Base-by-base conservation (phyloP, 2,888 invertebrate genomes). In the Oxycera nigricornis region DNA sequence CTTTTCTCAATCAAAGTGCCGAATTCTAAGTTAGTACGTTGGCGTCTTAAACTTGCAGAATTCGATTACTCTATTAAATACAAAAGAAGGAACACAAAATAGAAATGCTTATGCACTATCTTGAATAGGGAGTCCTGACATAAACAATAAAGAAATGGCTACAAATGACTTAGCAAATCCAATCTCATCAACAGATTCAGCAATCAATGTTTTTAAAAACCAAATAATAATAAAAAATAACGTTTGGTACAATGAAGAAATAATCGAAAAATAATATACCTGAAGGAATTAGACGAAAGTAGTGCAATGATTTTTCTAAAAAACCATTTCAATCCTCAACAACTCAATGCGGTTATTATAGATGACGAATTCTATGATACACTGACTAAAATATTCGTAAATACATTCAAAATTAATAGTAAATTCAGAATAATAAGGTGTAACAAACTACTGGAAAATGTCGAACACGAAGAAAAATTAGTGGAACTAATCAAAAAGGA, bases 121-220 rank as follows among this genome's bases (percentile, higher is more conserved):
- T n/a, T 7, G 28, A 76, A 57, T 81, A 82, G 67, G 74, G 6
- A 50, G 9, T 50, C 50, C 50, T n/a, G 59, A 59, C 11, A 30
- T 17, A 59, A 4, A 59, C 30, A 59, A 20, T 20, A 11, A 14
- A 28, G 28, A 24, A 59, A 4, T n/a, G n/a, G 2, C 26, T 26
- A 76, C 73, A 3, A n/a, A 77, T 3, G 80, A 80, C 67, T 79
- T 80, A 24, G 79, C 79, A 17, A 78, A 77, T 28, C 77, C 55
- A 55, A 55, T 79, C 74, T 75, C 74, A 39, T 74, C 74, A 1
- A 77, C 67, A 35, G n/a, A 26, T 31, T 76, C 77, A 14, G 31
- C 70, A 17, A 76, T 77, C 22, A 78, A 77, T 11, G 77, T 76
- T 30, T 76, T 76, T n/a, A 67, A 77, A 22, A 76, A 62, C 28